A percentile compares a stretch with the other conserved stretches of the same genome.
These are phyloP conservation scores for Venustaconcha ellipsiformis DNA, from an alignment of 1,140 invertebrate genomes.

Conservation along the genomic window DNA sequence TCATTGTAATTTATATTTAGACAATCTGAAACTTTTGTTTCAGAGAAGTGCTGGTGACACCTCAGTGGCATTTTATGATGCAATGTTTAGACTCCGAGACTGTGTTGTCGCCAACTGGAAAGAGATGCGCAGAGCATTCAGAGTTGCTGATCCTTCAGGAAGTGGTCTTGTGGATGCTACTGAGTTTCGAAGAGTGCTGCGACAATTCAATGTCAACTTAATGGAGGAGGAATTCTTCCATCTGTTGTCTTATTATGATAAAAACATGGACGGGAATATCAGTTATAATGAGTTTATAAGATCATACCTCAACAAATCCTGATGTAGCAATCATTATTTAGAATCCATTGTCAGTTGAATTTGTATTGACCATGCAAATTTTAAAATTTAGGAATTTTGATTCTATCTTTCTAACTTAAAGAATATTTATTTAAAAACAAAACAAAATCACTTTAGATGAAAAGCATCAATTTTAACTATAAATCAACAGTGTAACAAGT, in stretches of 20 bases:
- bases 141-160: conserved; percentile 39
- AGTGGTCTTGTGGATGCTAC: conserved; percentile 44
- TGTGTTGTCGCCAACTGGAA: conserved; percentile 63
- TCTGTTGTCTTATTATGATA: conserved; percentile 60
- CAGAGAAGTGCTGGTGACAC: conserved; percentile 45
- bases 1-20: too few relatives aligned
- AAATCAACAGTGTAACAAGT: too few relatives aligned
- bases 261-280: conserved; percentile 54
- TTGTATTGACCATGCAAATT: too few relatives aligned
- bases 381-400: too few relatives aligned
- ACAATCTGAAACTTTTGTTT: neutral
- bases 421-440: too few relatives aligned
- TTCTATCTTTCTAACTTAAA: too few relatives aligned
- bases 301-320: conserved; percentile 44
- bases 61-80: conserved; percentile 40
- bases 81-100: conserved; percentile 51
- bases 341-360: too few relatives aligned
- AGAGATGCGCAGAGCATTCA: conserved; percentile 61
- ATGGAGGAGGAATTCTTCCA: conserved; percentile 64
- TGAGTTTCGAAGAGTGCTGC: conserved; percentile 59
- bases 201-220: conserved; percentile 61
- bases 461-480: too few relatives aligned
- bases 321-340: conserved; percentile 2
- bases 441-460: too few relatives aligned
- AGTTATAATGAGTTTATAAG: conserved; percentile 66